phyloP scores from a whole-genome alignment of 2,888 invertebrate species.

The Ypsolopha sequella region DNA sequence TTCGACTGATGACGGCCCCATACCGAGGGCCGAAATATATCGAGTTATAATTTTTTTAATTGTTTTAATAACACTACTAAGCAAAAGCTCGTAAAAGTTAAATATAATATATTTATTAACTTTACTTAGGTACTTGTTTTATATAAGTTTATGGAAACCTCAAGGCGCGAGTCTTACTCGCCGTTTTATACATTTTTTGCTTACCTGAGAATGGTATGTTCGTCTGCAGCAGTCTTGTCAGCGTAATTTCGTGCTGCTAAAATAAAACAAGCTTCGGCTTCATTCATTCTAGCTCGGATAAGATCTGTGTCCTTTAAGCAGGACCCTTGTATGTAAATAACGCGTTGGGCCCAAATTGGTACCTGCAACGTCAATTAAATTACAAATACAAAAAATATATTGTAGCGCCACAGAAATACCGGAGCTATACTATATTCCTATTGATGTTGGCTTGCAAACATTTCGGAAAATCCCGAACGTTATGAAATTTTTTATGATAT shows the following conservation, averaged over 20 bases:
- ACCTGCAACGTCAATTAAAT: constrained; percentile 66
- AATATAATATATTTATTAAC: no score
- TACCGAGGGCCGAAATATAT: no score
- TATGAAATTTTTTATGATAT: not conserved
- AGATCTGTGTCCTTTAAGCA: constrained; percentile 97
- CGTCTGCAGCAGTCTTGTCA: constrained; percentile 95
- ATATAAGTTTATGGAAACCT: no score
- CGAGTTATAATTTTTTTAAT: no score
- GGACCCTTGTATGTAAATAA: constrained; percentile 97
- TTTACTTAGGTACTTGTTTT: no score
- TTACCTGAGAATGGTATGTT: constrained; percentile 77
- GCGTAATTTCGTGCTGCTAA: constrained; percentile 96
- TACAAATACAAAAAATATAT: not conserved
- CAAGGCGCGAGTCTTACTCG: no score
- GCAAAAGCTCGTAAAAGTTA: no score
- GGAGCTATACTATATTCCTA: not conserved
- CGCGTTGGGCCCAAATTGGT: constrained; percentile 97
- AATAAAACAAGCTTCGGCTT: constrained; percentile 97
- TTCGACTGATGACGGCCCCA: no score
- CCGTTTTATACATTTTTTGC: not conserved
- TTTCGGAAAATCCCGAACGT: no score
- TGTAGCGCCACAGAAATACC: not conserved
- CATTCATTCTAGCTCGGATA: constrained; percentile 95
- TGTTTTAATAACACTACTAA: no score
- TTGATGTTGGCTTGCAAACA: no score